phyloP scores from a whole-genome alignment of 2,113 vertebrate species.

The Leucopternis melanops region DNA sequence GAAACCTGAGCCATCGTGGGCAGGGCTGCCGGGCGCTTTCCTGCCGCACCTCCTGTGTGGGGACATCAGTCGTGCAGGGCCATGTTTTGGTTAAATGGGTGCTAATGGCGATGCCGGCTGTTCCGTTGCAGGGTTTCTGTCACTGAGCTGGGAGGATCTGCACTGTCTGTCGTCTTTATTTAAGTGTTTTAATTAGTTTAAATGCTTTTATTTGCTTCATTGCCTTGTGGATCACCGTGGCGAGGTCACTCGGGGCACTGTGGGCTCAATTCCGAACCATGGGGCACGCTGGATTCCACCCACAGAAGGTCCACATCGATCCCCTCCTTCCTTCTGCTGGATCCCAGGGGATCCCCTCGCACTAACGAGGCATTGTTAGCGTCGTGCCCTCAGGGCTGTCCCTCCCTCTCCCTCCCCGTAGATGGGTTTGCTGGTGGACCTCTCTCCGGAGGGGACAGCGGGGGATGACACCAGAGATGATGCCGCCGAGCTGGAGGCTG shows the following conservation, averaged over 20 bases:
- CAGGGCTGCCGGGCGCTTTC: not conserved
- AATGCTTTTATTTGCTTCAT: no score
- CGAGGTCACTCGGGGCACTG: no score
- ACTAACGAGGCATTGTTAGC: not conserved
- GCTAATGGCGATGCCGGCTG: no score
- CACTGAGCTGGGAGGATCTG: not conserved
- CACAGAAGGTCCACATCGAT: fast-evolving
- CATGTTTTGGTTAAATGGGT: no score
- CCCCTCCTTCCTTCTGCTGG: not conserved
- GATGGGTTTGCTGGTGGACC: conserved; percentile 85
- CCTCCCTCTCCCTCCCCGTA: not conserved
- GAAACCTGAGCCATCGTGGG: not conserved
- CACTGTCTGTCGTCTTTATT: not conserved
- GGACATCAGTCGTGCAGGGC: fast-evolving
- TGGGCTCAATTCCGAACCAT: not conserved
- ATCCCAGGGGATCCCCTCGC: not conserved
- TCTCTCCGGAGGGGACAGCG: conserved; percentile 74
- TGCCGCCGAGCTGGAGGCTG: conserved; percentile 82
- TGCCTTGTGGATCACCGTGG: fast-evolving
- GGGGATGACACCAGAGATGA: conserved; percentile 70
- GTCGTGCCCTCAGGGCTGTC: no score
- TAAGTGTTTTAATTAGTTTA: not conserved
- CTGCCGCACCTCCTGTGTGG: not conserved
- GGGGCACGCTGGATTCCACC: not conserved
- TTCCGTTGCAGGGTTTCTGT: not conserved